Base-by-base conservation (phyloP, 2,888 invertebrate species). In the Hyalella azteca region DNA sequence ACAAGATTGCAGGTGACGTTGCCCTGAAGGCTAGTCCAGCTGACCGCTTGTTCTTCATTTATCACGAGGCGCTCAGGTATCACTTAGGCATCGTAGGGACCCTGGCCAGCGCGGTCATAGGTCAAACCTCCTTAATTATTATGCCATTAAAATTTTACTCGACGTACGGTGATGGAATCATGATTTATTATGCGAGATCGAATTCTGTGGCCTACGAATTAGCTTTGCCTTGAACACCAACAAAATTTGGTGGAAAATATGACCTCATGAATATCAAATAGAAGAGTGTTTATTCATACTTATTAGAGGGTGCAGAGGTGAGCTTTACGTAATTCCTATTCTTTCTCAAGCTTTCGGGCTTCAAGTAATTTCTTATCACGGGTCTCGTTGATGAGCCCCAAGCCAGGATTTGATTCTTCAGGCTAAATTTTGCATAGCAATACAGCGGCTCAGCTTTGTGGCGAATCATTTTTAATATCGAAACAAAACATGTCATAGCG, bases 91-190 rank as follows among this genome's bases (percentile, higher is more conserved):
- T 66, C 66, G 66, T 36, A 66, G 36, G 36, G 39, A 66, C 66
- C 66, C 66, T 36, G 66, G 19, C 54, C 29, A 66, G 66, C 32
- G 66, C 3, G 66, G 66, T 66, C 36, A 66, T 32, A 66, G 66
- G 66, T 66, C 66, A 66, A 54, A 15, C 36, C 66, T 66, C 66
- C 66, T 66, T 66, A 66, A 66, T 66, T 66, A 66, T 66, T 36
- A 66, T 66, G 66, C 66, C 66, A 66, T 66, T 66, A 66, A 66
- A 66, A 66, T 66, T 66, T 66, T 66, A 36, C 66, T 66, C 66
- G 66, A 66, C 66, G 66, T 29, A 66, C 36, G 9, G 66, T 66
- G 66, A 66, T 66, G 66, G 36, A 66, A 66, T 66, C 66, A 36
- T 66, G 66, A 66, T 66, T 66, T 66, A 66, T 66, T 66, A 29